A percentile compares a stretch with the other conserved stretches of the same genome.
Conservation (phyloP, 2,113 vertebrate species). For the Macheiramphus alcinus region DNA sequence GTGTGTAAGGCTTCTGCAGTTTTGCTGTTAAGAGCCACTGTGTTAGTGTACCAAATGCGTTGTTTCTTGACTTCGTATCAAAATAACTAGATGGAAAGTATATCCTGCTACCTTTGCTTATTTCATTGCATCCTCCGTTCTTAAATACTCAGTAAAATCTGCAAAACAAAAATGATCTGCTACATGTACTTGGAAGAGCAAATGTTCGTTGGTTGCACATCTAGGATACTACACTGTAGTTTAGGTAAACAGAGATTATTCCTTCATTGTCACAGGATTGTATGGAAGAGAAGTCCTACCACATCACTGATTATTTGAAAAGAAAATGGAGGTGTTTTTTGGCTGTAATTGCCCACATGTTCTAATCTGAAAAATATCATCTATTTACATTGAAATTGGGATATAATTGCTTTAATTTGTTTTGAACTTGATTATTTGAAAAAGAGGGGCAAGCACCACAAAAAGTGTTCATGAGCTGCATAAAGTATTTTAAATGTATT, state of each 20-base stretch:
- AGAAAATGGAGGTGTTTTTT: background rate
- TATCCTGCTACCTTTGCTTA: background rate
- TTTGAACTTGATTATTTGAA: background rate
- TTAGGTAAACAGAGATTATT: background rate
- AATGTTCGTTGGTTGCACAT: background rate
- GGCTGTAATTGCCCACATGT: background rate
- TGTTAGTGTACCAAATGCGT: accelerated
- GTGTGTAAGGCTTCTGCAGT: background rate
- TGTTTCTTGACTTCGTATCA: background rate
- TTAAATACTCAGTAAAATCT: background rate
- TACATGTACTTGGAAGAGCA: background rate
- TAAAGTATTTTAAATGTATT: background rate
- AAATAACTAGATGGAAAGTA: background rate
- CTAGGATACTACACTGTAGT: accelerated
- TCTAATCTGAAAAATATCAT: background rate
- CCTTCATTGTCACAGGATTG: background rate
- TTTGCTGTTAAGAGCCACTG: background rate
- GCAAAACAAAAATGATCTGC: background rate
- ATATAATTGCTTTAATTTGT: background rate
- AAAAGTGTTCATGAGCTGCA: background rate
- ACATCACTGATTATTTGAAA: background rate
- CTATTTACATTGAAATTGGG: background rate
- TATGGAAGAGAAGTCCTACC: background rate
- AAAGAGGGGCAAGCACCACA: background rate
- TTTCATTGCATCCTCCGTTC: background rate